Evolutionary conservation across 2,888 invertebrate genomes (phyloP).

Genomic region (Beris morrisii): DNA sequence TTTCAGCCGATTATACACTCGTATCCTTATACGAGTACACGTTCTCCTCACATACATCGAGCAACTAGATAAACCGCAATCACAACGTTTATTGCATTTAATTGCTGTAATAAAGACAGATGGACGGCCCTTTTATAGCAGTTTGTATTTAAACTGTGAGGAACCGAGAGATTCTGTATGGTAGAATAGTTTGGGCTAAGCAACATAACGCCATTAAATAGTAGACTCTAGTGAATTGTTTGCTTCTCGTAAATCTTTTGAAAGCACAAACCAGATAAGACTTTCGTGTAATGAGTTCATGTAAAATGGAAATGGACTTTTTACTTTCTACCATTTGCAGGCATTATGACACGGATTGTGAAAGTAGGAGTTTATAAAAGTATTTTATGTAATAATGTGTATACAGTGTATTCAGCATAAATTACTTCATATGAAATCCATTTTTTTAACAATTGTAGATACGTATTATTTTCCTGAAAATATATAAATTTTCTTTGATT

Average conservation of each 20-base stretch:
- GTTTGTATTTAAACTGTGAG: constrained; percentile 26
- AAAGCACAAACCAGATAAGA: constrained; percentile 25
- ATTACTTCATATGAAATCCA: too few relatives aligned
- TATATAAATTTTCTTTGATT: too few relatives aligned
- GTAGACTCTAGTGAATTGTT: constrained; percentile 29
- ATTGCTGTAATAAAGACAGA: constrained; percentile 39
- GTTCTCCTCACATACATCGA: background rate
- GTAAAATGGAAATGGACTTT: constrained; percentile 6
- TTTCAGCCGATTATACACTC: constrained; percentile 8
- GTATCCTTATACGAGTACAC: constrained; percentile 3
- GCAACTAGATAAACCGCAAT: constrained; percentile 38
- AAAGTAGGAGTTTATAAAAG: too few relatives aligned
- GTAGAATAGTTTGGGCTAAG: constrained; percentile 22
- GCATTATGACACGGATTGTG: too few relatives aligned
- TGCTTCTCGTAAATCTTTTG: constrained; percentile 23
- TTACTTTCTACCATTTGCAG: too few relatives aligned
- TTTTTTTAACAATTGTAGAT: too few relatives aligned
- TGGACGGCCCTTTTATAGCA: constrained; percentile 36
- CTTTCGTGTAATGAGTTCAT: constrained; percentile 8
- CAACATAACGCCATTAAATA: constrained; percentile 21
- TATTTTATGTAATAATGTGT: too few relatives aligned
- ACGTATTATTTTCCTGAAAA: too few relatives aligned
- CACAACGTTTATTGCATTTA: constrained; percentile 40
- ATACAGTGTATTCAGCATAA: too few relatives aligned
- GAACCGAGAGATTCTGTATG: constrained; percentile 2